Evolutionary conservation across 2,113 vertebrate genomes (phyloP).

Genomic region (Butorides virescens): DNA sequence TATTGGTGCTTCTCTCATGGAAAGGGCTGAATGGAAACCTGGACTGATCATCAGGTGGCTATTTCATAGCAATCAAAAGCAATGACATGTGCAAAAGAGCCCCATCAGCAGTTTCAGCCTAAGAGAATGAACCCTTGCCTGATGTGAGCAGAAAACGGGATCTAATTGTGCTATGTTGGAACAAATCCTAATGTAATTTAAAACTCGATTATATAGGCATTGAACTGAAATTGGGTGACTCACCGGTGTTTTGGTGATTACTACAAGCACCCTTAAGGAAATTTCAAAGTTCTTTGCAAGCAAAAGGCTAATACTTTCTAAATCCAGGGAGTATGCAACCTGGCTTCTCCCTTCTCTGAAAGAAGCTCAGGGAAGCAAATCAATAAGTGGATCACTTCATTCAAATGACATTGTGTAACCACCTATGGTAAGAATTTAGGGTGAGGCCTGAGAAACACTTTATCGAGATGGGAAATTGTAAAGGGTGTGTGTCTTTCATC

Average conservation of each 20-base stretch:
- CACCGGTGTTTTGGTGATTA: background rate
- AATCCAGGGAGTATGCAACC: background rate
- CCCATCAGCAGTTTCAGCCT: background rate
- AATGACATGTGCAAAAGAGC: background rate
- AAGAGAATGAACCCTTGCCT: background rate
- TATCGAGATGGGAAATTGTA: background rate
- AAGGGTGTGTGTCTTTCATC: conserved; percentile 37
- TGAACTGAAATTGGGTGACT: background rate
- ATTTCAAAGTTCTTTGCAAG: background rate
- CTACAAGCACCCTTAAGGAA: background rate
- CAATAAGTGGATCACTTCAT: background rate
- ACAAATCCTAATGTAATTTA: background rate
- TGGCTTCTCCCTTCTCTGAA: background rate
- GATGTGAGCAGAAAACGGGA: background rate
- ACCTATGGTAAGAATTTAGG: conserved; percentile 27
- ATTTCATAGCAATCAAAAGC: background rate
- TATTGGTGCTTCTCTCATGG: background rate
- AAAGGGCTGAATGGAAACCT: background rate
- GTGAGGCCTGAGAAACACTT: conserved; percentile 55
- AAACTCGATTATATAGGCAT: background rate
- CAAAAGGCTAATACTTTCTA: background rate
- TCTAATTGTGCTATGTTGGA: background rate
- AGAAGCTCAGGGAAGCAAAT: background rate
- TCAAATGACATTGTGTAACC: conserved; percentile 1
- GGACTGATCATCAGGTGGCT: background rate